Evolutionary conservation across 2,113 vertebrate genomes (phyloP).

Genomic region (Oryctolagus cuniculus): mOryCun1.1 NC_091440.1:37225501-37226000

Average conservation of each 20-base stretch:
- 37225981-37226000: neutral
- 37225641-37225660: too few species aligned
- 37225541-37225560: too few species aligned
- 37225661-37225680: too few species aligned
- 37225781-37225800: neutral
- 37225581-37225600: too few species aligned
- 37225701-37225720: neutral
- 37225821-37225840: neutral
- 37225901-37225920: neutral
- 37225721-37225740: neutral
- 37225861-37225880: neutral
- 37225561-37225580: too few species aligned
- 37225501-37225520: too few species aligned
- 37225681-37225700: neutral
- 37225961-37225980: constrained; percentile 12
- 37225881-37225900: neutral
- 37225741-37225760: neutral
- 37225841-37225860: neutral
- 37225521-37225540: too few species aligned
- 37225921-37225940: neutral
- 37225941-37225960: neutral
- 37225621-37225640: too few species aligned
- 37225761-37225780: neutral
- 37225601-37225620: too few species aligned
- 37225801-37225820: neutral